Percentiles rank a stretch among this genome's conserved stretches.
Conservation (phyloP, 2,797 vertebrate genomes). For the Eremophila alpestris region DNA sequence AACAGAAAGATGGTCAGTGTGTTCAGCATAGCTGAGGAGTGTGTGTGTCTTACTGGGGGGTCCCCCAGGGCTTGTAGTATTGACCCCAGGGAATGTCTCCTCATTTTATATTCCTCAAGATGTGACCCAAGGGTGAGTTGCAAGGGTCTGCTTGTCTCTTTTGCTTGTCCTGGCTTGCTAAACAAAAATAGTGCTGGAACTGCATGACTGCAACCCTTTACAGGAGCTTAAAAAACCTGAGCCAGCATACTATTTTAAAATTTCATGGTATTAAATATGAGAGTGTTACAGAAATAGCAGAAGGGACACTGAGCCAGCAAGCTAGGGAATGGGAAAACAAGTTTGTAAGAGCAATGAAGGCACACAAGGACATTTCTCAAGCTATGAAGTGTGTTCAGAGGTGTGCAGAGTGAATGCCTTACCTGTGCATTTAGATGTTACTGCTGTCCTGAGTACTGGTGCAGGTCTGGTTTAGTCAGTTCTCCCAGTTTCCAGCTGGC, state of each 20-base stretch:
- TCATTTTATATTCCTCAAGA: not conserved
- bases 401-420: accelerated
- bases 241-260: slow-evolving; percentile 50
- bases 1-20: not conserved
- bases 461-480: not conserved
- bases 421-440: not conserved
- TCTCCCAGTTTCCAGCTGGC: not conserved
- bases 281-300: slow-evolving; percentile 42
- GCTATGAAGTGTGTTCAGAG: not conserved
- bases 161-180: not conserved
- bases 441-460: not conserved
- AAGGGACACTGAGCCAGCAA: not conserved
- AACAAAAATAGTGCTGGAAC: not conserved
- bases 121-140: not conserved
- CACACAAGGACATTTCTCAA: not conserved
- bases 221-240: slow-evolving; percentile 18
- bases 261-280: slow-evolving; percentile 44
- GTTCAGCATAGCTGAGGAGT: not conserved
- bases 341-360: not conserved
- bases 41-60: not conserved
- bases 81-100: not conserved
- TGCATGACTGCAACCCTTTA: not conserved
- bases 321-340: not conserved
- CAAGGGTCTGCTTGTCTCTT: not conserved
- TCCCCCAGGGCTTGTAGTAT: not conserved